Percentiles rank a stretch among this genome's conserved stretches.
Evolutionary conservation across 2,113 vertebrate genomes (phyloP).

Genomic region (Brienomyrus longianalis): DNA sequence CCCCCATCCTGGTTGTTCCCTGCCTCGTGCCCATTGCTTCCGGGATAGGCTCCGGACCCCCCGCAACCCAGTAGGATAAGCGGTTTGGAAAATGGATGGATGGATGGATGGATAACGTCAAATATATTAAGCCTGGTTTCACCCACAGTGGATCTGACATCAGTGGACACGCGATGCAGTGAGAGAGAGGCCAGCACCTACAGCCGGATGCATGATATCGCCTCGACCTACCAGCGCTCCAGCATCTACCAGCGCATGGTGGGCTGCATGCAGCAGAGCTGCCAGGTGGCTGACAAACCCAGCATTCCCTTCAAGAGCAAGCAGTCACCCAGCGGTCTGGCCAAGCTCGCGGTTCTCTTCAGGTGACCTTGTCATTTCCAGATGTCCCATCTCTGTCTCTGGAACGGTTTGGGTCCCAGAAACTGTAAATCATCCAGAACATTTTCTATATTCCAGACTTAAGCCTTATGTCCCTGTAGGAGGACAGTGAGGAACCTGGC

Average conservation of each 20-base stretch:
- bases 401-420: background rate
- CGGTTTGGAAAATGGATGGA: too few species aligned
- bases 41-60: too few species aligned
- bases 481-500: slow-evolving; percentile 74
- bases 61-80: too few species aligned
- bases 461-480: slow-evolving; percentile 49
- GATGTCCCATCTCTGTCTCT: background rate
- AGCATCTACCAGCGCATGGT: slow-evolving; percentile 64
- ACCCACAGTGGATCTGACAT: slow-evolving; percentile 82
- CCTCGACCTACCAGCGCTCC: slow-evolving; percentile 69
- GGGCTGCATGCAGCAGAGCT: slow-evolving; percentile 60
- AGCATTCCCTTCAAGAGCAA: slow-evolving; percentile 84
- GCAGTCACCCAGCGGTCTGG: slow-evolving; percentile 65
- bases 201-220: slow-evolving; percentile 74
- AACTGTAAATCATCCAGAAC: background rate
- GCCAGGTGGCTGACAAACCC: slow-evolving; percentile 54
- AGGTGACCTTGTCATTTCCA: slow-evolving; percentile 54
- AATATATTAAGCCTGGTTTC: background rate
- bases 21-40: too few species aligned
- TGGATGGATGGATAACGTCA: background rate
- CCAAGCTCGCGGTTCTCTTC: slow-evolving; percentile 74
- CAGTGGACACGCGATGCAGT: slow-evolving; percentile 82
- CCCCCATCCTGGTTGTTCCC: too few species aligned
- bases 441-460: background rate
- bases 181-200: slow-evolving; percentile 81